Evolutionary conservation across 2,797 vertebrate species (phyloP), one percentile per base, ranked within the genome.

Genomic region (Hephaestus fuliginosus): DNA sequence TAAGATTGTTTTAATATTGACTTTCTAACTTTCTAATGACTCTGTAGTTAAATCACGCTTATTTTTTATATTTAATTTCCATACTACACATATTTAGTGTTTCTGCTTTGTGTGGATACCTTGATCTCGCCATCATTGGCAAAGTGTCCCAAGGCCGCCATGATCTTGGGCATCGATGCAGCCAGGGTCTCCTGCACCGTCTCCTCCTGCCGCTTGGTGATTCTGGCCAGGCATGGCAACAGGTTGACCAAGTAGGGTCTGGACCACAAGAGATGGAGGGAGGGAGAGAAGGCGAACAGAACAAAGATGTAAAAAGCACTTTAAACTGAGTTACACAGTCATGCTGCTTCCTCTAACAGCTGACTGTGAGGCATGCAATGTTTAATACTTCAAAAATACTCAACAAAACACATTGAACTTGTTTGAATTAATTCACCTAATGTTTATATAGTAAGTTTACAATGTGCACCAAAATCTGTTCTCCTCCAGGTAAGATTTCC

Each of bases 221-320:
- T 98, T 76, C 97, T 96, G 1, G 96, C 96, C 69, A 99, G 95
- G 88, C 98, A 99, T 0, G 98, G 98, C 80, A 99, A 83, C 60
- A 99, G 95, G 89, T 99, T 99, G 86, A 99, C 97, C 76, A 99
- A 84, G 88, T 99, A 99, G 0, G 98, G 98, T 91, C 98, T 99
- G 85, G 2, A 49, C 17, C 52, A 64, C 14, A 28, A 17, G 25
- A 72, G 17, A 73, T 1, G 36, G 10, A 48, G 12, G 22, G 3
- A 62, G n/a, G 33, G 14, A 30, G 22, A 33, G 1, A 1, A 58
- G 15, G 3, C 7, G 56, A 22, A 70, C 3, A 43, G 2, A 52
- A 7, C 17, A 60, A 67, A 60, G 3, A 2, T 36, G 0, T 41
- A 60, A 72, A 18, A 3, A 25, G 7, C 4, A 33, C 43, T 64